Conservation (phyloP, 2,888 invertebrate genomes). For the Phrixothrix hirtus region DNA sequence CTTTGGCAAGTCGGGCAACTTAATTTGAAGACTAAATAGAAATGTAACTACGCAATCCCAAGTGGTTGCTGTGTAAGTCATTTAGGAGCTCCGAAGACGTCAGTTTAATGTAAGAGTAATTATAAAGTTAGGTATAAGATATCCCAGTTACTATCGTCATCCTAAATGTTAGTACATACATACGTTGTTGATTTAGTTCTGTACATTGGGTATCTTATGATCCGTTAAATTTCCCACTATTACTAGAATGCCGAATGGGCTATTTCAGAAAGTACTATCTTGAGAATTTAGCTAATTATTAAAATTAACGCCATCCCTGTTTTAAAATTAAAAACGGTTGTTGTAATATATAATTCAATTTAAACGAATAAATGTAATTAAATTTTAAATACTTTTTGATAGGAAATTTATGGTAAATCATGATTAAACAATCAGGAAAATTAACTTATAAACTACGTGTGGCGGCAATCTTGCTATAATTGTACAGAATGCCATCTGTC, state of each 20-base stretch:
- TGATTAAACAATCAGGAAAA: too few relatives aligned
- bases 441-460: too few relatives aligned
- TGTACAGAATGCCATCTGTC: slow-evolving; percentile 31
- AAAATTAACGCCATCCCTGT: too few relatives aligned
- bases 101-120: slow-evolving; percentile 18
- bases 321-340: too few relatives aligned
- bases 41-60: slow-evolving; percentile 19
- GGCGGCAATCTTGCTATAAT: slow-evolving; percentile 22
- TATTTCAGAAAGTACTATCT: slow-evolving; percentile 5
- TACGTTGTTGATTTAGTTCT: slow-evolving; percentile 10
- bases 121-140: slow-evolving; percentile 20
- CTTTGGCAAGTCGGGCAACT: slow-evolving; percentile 17
- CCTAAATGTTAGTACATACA: slow-evolving; percentile 6
- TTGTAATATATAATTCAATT: too few relatives aligned
- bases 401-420: too few relatives aligned
- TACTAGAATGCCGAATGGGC: slow-evolving; percentile 1
- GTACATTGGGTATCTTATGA: slow-evolving; percentile 8
- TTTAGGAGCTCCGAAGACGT: slow-evolving; percentile 13
- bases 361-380: too few relatives aligned
- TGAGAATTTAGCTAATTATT: too few relatives aligned
- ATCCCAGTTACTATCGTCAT: slow-evolving; percentile 2
- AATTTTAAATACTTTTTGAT: too few relatives aligned
- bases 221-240: slow-evolving; percentile 6
- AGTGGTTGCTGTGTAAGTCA: slow-evolving; percentile 16
- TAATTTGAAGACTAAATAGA: slow-evolving; percentile 23